Percentiles rank a stretch among this genome's conserved stretches.
phyloP scores from a whole-genome alignment of 2,888 invertebrate genomes.

The Aporophyla nigra region DNA sequence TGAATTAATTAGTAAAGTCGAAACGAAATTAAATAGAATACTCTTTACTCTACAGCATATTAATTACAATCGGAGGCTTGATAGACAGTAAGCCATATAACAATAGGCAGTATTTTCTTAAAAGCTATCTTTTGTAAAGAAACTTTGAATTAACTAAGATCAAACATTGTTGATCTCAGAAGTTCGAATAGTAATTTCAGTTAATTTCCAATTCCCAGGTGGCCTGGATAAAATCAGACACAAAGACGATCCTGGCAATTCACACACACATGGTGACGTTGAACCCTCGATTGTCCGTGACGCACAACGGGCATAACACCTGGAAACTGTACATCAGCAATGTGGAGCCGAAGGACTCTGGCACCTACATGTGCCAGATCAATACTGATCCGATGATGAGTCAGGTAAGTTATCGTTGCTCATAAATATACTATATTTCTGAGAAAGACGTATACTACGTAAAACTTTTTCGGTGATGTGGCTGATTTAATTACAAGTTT shows the following conservation, averaged over 20 bases:
- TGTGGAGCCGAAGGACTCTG: constrained; percentile 97
- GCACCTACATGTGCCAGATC: constrained; percentile 98
- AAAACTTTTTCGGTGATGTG: background rate
- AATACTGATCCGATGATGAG: constrained; percentile 97
- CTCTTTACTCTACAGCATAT: background rate
- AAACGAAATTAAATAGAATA: background rate
- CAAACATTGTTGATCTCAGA: background rate
- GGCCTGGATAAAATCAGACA: constrained; percentile 97
- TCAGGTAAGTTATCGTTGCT: constrained; percentile 91
- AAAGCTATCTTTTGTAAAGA: background rate
- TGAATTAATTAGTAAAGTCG: background rate
- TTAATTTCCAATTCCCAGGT: constrained; percentile 90
- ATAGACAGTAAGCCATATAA: no score
- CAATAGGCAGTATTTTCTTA: background rate
- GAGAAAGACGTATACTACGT: background rate
- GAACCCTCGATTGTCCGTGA: constrained; percentile 95
- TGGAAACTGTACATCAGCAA: constrained; percentile 97
- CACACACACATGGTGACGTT: constrained; percentile 97
- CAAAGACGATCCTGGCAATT: constrained; percentile 96
- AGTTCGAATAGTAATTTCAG: background rate
- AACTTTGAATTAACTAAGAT: background rate
- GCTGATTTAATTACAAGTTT: background rate
- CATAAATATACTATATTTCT: background rate
- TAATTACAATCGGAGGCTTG: no score
- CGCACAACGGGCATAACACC: constrained; percentile 97